These are phyloP conservation scores for Leptinotarsa lineolata DNA, from an alignment of 1,140 invertebrate genomes.

Conservation along the genomic window DNA sequence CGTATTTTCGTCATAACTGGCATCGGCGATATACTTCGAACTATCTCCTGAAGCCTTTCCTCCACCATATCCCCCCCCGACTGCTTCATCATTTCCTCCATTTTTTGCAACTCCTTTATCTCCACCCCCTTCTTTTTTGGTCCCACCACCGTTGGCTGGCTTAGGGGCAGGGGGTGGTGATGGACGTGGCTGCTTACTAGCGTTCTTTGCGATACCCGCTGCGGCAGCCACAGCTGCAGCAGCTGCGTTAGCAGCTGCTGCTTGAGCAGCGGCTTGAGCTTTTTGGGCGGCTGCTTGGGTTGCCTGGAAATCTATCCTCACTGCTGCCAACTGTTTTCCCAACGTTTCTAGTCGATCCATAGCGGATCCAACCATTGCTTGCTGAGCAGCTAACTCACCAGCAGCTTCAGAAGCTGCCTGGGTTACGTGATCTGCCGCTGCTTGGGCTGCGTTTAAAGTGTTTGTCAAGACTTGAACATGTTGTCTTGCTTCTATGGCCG, in stretches of 20 bases:
- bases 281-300: slow-evolving; percentile 68
- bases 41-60: slow-evolving; percentile 28
- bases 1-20: slow-evolving; percentile 28
- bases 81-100: slow-evolving; percentile 25
- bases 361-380: slow-evolving; percentile 71
- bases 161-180: slow-evolving; percentile 32
- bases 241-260: slow-evolving; percentile 61
- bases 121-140: slow-evolving; percentile 23
- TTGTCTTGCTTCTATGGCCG: slow-evolving; percentile 69
- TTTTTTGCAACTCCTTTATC: not conserved
- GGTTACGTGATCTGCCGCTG: slow-evolving; percentile 67
- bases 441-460: slow-evolving; percentile 70
- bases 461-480: slow-evolving; percentile 62
- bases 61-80: slow-evolving; percentile 32
- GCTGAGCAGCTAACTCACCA: slow-evolving; percentile 69
- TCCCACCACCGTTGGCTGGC: slow-evolving; percentile 22
- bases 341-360: slow-evolving; percentile 64
- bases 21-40: slow-evolving; percentile 29
- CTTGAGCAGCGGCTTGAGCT: slow-evolving; percentile 60
- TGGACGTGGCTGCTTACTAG: slow-evolving; percentile 36
- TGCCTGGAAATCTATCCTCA: slow-evolving; percentile 70
- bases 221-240: slow-evolving; percentile 61
- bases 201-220: slow-evolving; percentile 45
- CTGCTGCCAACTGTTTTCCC: slow-evolving; percentile 65
- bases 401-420: slow-evolving; percentile 68